A percentile compares a stretch with the other conserved stretches of the same genome.
phyloP scores from a whole-genome alignment of 2,113 vertebrate species.

The Tetraodon nigroviridis region DNA sequence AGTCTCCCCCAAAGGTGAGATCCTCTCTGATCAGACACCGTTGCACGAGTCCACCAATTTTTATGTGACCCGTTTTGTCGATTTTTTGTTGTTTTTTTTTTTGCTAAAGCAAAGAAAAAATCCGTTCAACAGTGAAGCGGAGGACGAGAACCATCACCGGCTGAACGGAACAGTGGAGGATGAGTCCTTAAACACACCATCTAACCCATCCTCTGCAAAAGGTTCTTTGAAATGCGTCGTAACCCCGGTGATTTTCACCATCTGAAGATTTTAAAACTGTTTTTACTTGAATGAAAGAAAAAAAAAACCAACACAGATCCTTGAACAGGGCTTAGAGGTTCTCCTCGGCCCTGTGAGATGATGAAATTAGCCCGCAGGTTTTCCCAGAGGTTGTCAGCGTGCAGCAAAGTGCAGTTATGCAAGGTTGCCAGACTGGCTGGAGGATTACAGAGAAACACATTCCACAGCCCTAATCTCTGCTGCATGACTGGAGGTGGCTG shows the following conservation, averaged over 20 bases:
- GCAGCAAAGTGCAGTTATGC: conserved; percentile 20
- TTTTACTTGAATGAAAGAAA: too few relatives aligned
- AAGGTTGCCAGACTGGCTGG: conserved; percentile 9
- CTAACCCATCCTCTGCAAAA: too few relatives aligned
- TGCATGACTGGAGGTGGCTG: conserved; percentile 61
- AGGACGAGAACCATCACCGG: conserved; percentile 26
- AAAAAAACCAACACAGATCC: too few relatives aligned
- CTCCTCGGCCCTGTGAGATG: neutral
- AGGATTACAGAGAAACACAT: conserved; percentile 65
- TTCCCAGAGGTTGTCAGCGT: conserved; percentile 32
- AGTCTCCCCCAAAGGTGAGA: conserved; percentile 58
- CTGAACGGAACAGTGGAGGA: conserved; percentile 48
- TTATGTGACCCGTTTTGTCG: neutral
- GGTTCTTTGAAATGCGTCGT: too few relatives aligned
- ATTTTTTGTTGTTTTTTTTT: too few relatives aligned
- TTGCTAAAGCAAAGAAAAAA: conserved; percentile 81
- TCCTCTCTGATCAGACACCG: neutral
- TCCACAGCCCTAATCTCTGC: conserved; percentile 64
- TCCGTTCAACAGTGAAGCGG: conserved; percentile 77
- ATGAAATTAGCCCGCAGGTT: conserved; percentile 32
- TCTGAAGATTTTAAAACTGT: too few relatives aligned
- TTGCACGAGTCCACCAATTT: neutral
- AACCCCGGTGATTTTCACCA: too few relatives aligned
- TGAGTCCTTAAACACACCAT: conserved; percentile 42
- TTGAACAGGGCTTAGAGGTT: too few relatives aligned